Percentiles rank a stretch among this genome's conserved stretches.
Conservation (phyloP, 37 sponge, comb jelly and placozoan species). For the Oopsacas minuta region DNA sequence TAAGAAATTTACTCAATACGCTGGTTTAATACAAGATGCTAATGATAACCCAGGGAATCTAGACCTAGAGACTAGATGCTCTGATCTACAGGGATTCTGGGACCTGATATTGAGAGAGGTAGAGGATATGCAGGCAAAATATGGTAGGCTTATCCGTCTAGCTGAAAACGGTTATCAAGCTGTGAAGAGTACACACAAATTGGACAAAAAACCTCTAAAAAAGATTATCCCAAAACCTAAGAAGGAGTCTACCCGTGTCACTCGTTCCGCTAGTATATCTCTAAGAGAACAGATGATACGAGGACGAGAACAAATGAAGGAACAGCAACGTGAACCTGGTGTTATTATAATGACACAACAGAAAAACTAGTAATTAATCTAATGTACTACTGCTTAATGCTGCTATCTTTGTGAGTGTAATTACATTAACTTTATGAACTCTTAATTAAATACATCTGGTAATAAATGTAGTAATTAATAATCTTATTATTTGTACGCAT, state of each 20-base stretch:
- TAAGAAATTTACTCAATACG: background rate
- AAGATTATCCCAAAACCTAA: background rate
- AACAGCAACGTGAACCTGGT: background rate
- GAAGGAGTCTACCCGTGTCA: background rate
- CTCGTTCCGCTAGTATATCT: background rate
- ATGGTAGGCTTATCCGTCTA: background rate
- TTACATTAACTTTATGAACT: background rate
- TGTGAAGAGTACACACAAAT: background rate
- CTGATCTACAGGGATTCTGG: slow-evolving; percentile 6
- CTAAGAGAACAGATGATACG: background rate
- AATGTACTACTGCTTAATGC: background rate
- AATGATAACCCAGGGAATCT: background rate
- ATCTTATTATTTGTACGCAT: no score
- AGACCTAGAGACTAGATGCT: background rate
- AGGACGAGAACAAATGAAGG: background rate
- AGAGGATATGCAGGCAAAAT: background rate
- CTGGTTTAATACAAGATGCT: background rate
- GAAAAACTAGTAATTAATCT: background rate
- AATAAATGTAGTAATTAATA: no score
- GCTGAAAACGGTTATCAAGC: slow-evolving; percentile 9
- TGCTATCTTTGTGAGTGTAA: background rate
- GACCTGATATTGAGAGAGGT: slow-evolving; percentile 11
- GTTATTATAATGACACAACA: background rate
- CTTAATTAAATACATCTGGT: no score
- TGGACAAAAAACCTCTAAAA: background rate